Evolutionary conservation across 2,888 invertebrate genomes (phyloP).

Genomic region (Lasioglossum zephyrum): DNA sequence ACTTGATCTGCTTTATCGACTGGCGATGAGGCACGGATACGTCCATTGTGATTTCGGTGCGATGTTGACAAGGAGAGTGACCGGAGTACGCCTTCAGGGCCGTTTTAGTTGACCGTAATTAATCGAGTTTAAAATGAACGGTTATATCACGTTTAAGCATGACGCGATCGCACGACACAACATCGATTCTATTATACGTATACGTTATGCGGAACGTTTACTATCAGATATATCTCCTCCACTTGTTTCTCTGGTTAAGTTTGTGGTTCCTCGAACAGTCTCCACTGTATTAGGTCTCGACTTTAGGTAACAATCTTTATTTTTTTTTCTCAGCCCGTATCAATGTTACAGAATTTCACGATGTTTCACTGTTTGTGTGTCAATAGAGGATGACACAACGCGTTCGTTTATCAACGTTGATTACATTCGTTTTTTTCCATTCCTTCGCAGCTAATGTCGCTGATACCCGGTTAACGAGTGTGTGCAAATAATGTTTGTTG

Average conservation of each 20-base stretch:
- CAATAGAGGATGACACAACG: constrained; percentile 57
- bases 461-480: constrained; percentile 60
- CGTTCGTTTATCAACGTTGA: constrained; percentile 67
- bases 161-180: constrained; percentile 59
- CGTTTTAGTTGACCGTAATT: constrained; percentile 67
- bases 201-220: constrained; percentile 20
- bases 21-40: constrained; percentile 47
- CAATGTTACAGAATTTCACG: constrained; percentile 42
- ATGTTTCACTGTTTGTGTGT: constrained; percentile 43
- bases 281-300: constrained; percentile 10
- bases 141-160: constrained; percentile 59
- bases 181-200: constrained; percentile 54
- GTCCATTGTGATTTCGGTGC: constrained; percentile 65
- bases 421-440: constrained; percentile 66
- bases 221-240: constrained; percentile 15
- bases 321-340: neutral
- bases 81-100: constrained; percentile 60
- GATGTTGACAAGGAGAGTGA: constrained; percentile 62
- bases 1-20: constrained; percentile 67
- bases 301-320: constrained; percentile 18
- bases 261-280: neutral
- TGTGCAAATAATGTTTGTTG: constrained; percentile 66
- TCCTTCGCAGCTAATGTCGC: constrained; percentile 57
- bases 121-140: constrained; percentile 65
- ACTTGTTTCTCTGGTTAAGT: neutral